Evolutionary conservation across 2,888 invertebrate species (phyloP).

Genomic region (Odontocerum albicorne): DNA sequence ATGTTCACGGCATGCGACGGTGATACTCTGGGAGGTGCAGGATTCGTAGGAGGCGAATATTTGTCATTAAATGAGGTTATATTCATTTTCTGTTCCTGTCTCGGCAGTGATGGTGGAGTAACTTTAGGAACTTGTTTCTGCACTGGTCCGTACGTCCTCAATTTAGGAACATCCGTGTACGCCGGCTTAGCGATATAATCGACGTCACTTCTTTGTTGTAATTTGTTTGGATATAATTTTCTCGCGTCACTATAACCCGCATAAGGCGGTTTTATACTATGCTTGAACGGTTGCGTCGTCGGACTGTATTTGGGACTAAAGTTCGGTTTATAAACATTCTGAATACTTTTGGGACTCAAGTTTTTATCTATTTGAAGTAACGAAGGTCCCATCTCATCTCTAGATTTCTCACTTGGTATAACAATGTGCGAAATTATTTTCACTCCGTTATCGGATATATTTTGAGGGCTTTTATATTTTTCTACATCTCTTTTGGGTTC

Average conservation of each 20-base stretch:
- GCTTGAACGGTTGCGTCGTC: too few relatives aligned
- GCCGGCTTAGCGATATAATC: too few relatives aligned
- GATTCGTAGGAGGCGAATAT: neutral
- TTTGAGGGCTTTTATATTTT: conserved; percentile 1
- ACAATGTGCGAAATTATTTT: conserved; percentile 7
- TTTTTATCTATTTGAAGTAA: neutral
- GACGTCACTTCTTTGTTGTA: too few relatives aligned
- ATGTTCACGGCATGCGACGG: neutral
- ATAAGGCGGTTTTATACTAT: too few relatives aligned
- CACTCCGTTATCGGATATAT: conserved; percentile 4
- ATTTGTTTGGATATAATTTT: too few relatives aligned
- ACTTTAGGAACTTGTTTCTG: neutral
- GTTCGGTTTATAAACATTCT: neutral
- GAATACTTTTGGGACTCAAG: neutral
- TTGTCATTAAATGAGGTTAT: neutral
- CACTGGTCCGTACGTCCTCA: neutral
- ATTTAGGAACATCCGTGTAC: too few relatives aligned
- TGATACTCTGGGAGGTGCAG: neutral
- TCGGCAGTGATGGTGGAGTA: neutral
- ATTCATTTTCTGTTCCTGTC: neutral
- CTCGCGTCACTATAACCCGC: too few relatives aligned
- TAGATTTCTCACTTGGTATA: neutral
- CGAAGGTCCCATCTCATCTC: neutral
- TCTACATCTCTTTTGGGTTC: neutral
- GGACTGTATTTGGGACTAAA: too few relatives aligned